Evolutionary conservation across 2,113 vertebrate species (phyloP).

Genomic region (Uropsilus gracilis): DNA sequence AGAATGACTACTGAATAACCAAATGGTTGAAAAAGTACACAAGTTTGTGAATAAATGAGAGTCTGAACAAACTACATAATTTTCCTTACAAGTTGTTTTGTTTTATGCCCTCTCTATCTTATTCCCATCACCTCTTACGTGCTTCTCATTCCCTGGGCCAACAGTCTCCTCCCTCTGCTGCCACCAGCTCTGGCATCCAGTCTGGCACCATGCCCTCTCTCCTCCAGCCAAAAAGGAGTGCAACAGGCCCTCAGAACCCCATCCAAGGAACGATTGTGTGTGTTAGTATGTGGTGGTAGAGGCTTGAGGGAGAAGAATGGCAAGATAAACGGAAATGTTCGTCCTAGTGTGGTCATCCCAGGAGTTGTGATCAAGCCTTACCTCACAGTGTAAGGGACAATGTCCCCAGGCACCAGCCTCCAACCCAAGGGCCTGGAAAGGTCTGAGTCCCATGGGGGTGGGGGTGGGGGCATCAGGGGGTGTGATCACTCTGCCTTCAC

Average conservation of each 20-base stretch:
- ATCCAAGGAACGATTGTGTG: not conserved
- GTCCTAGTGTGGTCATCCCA: not conserved
- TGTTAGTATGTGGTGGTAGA: not conserved
- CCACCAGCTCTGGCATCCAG: conserved; percentile 57
- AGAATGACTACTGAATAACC: not conserved
- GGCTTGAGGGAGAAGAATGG: not conserved
- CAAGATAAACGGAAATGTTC: not conserved
- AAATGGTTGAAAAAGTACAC: not conserved
- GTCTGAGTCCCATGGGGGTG: not conserved
- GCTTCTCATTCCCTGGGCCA: not conserved
- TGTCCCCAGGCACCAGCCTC: not conserved
- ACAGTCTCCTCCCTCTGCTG: conserved; percentile 35
- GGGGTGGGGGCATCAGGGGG: too few species aligned
- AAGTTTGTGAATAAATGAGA: not conserved
- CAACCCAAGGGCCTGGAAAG: not conserved
- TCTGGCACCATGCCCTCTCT: conserved; percentile 51
- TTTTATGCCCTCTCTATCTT: not conserved
- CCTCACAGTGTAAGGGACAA: not conserved
- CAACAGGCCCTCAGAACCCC: conserved; percentile 43
- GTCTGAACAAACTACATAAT: not conserved
- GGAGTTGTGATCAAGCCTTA: not conserved
- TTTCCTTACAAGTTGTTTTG: not conserved
- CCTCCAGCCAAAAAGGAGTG: conserved; percentile 41
- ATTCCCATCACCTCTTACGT: not conserved
- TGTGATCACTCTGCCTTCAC: not conserved